Conservation (phyloP, 2,797 vertebrate species). For the Centropyge bicolor region DNA sequence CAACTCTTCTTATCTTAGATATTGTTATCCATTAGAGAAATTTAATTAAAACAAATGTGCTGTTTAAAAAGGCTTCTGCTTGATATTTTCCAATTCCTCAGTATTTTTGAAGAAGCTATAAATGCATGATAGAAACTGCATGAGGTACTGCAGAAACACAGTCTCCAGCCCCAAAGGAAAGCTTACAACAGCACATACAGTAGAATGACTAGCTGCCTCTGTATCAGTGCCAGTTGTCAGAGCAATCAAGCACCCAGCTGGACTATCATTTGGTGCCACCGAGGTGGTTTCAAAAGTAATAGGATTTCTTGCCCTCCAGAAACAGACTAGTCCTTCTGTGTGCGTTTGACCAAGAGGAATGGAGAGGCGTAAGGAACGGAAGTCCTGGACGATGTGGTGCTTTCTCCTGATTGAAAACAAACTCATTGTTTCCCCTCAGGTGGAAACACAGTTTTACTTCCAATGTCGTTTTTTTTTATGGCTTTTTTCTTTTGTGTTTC, state of each 20-base stretch:
- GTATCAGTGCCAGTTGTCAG: conserved; percentile 73
- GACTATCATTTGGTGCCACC: conserved; percentile 81
- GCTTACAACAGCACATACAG: conserved; percentile 48
- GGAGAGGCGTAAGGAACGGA: conserved; percentile 56
- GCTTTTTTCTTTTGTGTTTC: conserved; percentile 23
- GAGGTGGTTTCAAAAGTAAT: conserved; percentile 83
- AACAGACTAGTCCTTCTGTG: conserved; percentile 66
- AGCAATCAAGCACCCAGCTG: conserved; percentile 82
- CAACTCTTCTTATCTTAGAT: conserved; percentile 13
- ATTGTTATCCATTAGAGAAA: conserved; percentile 13
- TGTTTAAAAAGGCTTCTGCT: neutral
- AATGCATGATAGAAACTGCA: conserved; percentile 28
- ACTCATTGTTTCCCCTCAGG: conserved; percentile 68
- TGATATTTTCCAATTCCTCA: conserved; percentile 11
- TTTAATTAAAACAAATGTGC: conserved; percentile 26
- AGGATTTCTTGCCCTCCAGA: conserved; percentile 82
- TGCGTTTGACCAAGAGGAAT: conserved; percentile 75
- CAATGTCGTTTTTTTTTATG: conserved; percentile 17
- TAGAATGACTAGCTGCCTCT: conserved; percentile 56
- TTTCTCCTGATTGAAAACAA: conserved; percentile 80
- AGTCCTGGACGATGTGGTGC: conserved; percentile 58
- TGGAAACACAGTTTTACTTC: conserved; percentile 57
- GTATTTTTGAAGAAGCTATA: conserved; percentile 8
- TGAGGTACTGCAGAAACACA: conserved; percentile 22
- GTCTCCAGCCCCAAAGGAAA: conserved; percentile 39